Base-by-base conservation (phyloP, 2,113 vertebrate species). In the Machaerirhynchus nigripectus region DNA sequence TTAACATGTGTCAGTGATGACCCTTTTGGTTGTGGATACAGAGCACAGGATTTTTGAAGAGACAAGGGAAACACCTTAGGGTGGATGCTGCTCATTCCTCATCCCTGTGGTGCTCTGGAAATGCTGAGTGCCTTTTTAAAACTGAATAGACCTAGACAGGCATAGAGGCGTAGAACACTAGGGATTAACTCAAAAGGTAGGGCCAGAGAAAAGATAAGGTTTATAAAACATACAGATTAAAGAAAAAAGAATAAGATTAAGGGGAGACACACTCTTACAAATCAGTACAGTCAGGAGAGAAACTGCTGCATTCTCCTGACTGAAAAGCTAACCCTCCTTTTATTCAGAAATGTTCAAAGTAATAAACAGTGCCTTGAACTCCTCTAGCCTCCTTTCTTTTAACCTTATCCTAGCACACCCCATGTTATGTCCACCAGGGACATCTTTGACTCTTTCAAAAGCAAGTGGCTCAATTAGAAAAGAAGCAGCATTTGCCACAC, bases 401-500 rank as follows among this genome's bases (percentile, higher is more conserved):
- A 95, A 93, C 67, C 23, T 77, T 85, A 71, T 74, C 52, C 89
- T 31, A 71, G 68, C 73, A 68, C 74, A 91, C 91, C 89, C 91
- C 59, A 70, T 52, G 74, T 93, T 94, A 78, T 44, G 65, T 85
- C 91, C 90, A 83, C 75, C 44, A 84, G 81, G 64, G 55, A 93
- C 81, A 76, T 95, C 47, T 89, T 83, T 82, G 81, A 39, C n/a
- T 77, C 53, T 86, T 85, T 67, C 71, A 65, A 85, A 82, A 64
- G 65, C 44, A 70, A 95, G 91, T 87, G 90, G 59, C 93, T 96
- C 84, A 95, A 94, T 97, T 95, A 96, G 67, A 96, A 94, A 96
- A 91, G 57, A 46, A 64, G 64, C 42, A 63, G n/a, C 44, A 9
- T 92, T 90, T 93, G 39, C 68, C 40, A 75, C n/a, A 46, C 61